Base-by-base conservation (phyloP, 2,888 invertebrate genomes). In the Eudasyphora cyanicolor region DNA sequence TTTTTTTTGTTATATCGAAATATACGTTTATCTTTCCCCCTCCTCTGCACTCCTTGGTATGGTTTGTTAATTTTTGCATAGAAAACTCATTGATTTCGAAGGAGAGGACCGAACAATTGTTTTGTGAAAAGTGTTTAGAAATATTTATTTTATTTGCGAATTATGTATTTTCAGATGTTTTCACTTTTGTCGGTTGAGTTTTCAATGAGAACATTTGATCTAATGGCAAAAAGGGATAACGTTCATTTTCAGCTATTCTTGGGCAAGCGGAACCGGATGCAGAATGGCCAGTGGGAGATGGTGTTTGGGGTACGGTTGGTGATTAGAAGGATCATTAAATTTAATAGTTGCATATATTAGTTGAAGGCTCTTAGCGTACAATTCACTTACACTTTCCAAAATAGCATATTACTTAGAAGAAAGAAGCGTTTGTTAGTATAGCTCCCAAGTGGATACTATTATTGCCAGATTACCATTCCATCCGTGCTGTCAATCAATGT, bases 281-380 rank as follows among this genome's bases (percentile, higher is more conserved):
- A n/a, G n/a, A n/a, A n/a, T n/a, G n/a, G 45, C n/a, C n/a, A 0
- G 14, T 1, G n/a, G 2, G n/a, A n/a, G n/a, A 45, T n/a, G 45
- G 12, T 1, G 45, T n/a, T n/a, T n/a, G 8, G 32, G 8, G 32
- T 32, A 6, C 8, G 45, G 45, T n/a, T 10, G 49, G 45, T 64
- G 42, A 82, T 75, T 78, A 71, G 54, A 75, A 75, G 78, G 78
- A 29, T 76, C 75, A 64, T 78, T 79, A 57, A 67, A 64, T 78
- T 70, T 79, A 42, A 82, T 71, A 51, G 57, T 38, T 45, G n/a
- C 10, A 8, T 19, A 14, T 27, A 42, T 35, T 10, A 64, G 21
- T 12, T 64, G 29, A n/a, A n/a, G n/a, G 14, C 57, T 10, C 57
- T 64, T 64, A 14, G 38, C 6, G 19, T 35, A 51, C 57, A 24